These are phyloP conservation scores for Hepsetus odoe DNA, from an alignment of 2,113 vertebrate species.

Conservation along the genomic window DNA sequence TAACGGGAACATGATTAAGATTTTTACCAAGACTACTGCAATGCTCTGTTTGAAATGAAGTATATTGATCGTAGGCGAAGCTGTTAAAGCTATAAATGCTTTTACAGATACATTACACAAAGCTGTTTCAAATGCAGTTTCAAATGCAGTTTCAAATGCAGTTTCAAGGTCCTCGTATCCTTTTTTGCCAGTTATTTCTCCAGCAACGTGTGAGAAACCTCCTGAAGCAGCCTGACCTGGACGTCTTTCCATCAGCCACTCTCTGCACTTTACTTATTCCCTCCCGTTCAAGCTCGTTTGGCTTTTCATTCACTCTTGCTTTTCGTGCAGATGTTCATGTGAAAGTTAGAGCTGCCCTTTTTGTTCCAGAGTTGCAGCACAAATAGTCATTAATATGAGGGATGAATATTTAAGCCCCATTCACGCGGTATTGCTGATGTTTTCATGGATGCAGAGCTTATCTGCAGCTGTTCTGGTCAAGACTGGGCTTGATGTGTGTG, in stretches of 20 bases:
- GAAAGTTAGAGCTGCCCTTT: neutral
- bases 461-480: no score
- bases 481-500: no score
- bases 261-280: neutral
- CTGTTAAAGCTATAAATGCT: neutral
- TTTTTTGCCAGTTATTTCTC: neutral
- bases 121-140: neutral
- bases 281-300: neutral
- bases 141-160: neutral
- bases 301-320: neutral
- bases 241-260: neutral
- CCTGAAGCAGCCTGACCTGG: neutral
- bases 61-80: neutral
- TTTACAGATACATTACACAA: neutral
- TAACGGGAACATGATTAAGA: no score
- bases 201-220: neutral
- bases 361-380: neutral
- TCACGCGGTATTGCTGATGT: no score
- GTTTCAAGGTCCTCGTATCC: neutral
- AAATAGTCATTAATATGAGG: neutral
- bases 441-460: neutral
- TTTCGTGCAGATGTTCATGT: neutral
- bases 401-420: no score
- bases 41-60: no score
- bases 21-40: no score